Evolutionary conservation across 2,888 invertebrate genomes (phyloP), one percentile per base, ranked within the genome.

Genomic region (Pseudococcus viburni): DNA sequence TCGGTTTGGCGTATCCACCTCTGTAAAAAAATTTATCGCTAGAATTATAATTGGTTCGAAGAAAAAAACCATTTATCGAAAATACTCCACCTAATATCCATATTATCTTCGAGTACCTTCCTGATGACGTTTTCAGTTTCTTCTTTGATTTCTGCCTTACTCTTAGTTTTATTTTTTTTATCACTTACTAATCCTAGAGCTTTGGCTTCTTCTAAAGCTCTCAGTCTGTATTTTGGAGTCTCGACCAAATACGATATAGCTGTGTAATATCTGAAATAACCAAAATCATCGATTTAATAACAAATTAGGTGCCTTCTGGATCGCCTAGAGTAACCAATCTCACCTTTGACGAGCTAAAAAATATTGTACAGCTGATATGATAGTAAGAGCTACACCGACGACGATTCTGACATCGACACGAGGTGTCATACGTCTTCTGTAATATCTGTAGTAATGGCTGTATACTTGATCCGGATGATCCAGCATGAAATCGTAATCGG

Each of bases 391-490:
- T 5, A 96, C 96, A 22, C 95, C 94, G 88, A 98, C 93, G 9
- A 98, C 98, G 89, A 97, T 93, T 90, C 97, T 93, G 0, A 97
- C 96, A 92, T 98, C 98, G 5, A 98, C 97, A 92, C 97, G 97
- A 1, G 98, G 97, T 0, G 97, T 95, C 91, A 97, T 95, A 89
- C 96, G 94, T 89, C 96, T 93, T 55, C 96, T 93, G 92, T 98
- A 98, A 92, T 98, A 98, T 90, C 96, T 94, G 92, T 97, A 98
- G 92, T 97, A 97, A 93, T 97, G 96, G 51, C 96, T 95, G 92
- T 97, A 97, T 91, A 96, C 96, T 91, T 96, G 96, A 91, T 97
- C 96, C 3, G 98, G 98, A 92, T 98, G 96, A 91, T 98, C 98
- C 92, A 98, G 93, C 96, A 98, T 97, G 92, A 98, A 98, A 92